Evolutionary conservation across 2,797 vertebrate species (phyloP), one percentile per base, ranked within the genome.

Genomic region (Paguma larvata): DNA sequence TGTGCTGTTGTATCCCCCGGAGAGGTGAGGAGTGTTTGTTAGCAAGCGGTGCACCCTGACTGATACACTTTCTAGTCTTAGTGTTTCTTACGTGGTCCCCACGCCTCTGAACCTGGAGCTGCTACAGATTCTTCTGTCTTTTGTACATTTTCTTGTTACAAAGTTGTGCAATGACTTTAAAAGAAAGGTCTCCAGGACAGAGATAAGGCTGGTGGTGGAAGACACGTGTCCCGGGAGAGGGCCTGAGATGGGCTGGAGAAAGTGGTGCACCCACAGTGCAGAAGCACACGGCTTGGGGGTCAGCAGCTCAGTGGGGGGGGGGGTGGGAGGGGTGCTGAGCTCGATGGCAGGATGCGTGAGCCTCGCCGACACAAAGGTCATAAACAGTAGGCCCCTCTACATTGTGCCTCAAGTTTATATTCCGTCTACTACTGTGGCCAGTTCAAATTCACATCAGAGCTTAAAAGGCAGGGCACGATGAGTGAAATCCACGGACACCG

Each of bases 151-250:
- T 83, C 12, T 80, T 48, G n/a, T 70, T 87, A 63, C n/a, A 83
- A 73, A 82, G 46, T 8, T 85, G 2, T 70, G n/a, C 0, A 19
- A 18, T 1, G 72, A 32, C 84, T 88, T 34, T 46, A 41, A 32
- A 75, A 62, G 25, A 46, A 59, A 85, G 41, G 18, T 13, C 25
- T 30, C 32, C 85, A 12, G 13, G 46, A 6, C 46, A 73, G 46
- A 14, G 11, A 30, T 23, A n/a, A 21, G 8, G 19, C 25, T 25
- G 41, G 23, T 62, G 44, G 59, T 25, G 25, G n/a, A 18, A 41
- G 23, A 38, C 3, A n/a, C 2, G 0, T 18, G 21, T 38, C 2
- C 0, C 9, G 78, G 46, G 34, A 56, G 12, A 1, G 6, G 21
- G 13, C 30, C 11, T 21, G 30, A 30, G 32, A 15, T n/a, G 70